Conservation (phyloP, 2,113 vertebrate species). For the Pampusana beccarii region DNA sequence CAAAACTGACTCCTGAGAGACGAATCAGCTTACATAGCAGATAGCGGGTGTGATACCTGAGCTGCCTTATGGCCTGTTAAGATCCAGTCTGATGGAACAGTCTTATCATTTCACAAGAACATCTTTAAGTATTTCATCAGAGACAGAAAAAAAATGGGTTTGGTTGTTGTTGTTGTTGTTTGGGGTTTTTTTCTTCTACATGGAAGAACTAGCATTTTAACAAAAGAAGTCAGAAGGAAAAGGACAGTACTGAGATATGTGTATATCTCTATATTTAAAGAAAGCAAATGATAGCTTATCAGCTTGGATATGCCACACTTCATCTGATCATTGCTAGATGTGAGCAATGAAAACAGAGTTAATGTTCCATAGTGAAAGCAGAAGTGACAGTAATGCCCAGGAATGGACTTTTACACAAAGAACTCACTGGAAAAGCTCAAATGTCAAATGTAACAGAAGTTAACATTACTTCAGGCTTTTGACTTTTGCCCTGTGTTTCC, state of each 20-base stretch:
- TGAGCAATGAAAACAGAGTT: slow-evolving; percentile 57
- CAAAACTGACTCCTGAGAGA: not conserved
- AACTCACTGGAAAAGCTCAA: slow-evolving; percentile 39
- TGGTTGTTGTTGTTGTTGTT: not conserved
- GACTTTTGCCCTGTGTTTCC: not conserved
- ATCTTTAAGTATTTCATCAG: not conserved
- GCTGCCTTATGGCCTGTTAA: not conserved
- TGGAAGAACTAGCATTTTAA: not conserved
- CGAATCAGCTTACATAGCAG: not conserved
- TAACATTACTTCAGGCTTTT: slow-evolving; percentile 46
- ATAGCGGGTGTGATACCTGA: rapidly evolving
- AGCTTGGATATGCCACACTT: slow-evolving; percentile 43
- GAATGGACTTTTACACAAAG: slow-evolving; percentile 55
- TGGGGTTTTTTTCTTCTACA: not conserved
- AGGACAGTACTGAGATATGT: not conserved
- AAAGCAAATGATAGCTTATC: slow-evolving; percentile 53
- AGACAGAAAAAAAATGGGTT: not conserved
- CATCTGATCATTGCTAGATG: slow-evolving; percentile 26
- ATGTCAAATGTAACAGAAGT: slow-evolving; percentile 47
- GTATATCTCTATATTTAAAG: not conserved
- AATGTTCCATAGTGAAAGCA: slow-evolving; percentile 35
- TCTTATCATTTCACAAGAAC: not conserved
- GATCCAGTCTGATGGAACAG: not conserved
- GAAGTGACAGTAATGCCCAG: slow-evolving; percentile 50
- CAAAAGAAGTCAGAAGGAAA: not conserved